Evolutionary conservation across 2,113 vertebrate genomes (phyloP).

Genomic region (Pollachius pollachius): DNA sequence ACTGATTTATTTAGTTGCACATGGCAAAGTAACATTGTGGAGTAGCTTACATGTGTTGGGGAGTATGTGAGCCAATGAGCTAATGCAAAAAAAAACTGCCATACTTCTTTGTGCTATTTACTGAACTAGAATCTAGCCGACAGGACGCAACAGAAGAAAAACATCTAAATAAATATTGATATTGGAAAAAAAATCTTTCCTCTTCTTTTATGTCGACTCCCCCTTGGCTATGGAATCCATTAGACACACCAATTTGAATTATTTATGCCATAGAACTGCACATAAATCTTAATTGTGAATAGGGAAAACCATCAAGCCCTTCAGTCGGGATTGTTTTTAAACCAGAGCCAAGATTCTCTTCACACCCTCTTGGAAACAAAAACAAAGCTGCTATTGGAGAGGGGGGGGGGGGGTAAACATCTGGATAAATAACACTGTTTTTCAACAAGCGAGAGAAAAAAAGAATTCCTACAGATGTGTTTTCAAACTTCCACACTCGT

Average conservation of each 20-base stretch:
- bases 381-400: constrained; percentile 26
- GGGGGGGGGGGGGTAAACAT: not conserved
- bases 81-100: too few species aligned
- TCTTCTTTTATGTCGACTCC: constrained; percentile 45
- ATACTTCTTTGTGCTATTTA: too few species aligned
- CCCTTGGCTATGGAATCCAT: constrained; percentile 48
- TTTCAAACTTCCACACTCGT: too few species aligned
- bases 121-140: too few species aligned
- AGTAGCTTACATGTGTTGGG: too few species aligned
- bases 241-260: constrained; percentile 44
- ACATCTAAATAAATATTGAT: constrained; percentile 54
- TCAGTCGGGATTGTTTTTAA: constrained; percentile 43
- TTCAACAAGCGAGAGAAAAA: constrained; percentile 8
- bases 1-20: not conserved
- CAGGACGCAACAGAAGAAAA: constrained; percentile 11
- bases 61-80: too few species aligned
- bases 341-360: constrained; percentile 44
- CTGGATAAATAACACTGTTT: constrained; percentile 9
- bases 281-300: constrained; percentile 30
- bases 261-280: constrained; percentile 46
- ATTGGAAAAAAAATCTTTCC: constrained; percentile 36
- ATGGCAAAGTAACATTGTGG: too few species aligned
- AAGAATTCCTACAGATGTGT: constrained; percentile 6
- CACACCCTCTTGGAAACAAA: constrained; percentile 71
- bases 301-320: constrained; percentile 38